Evolutionary conservation across 2,797 vertebrate genomes (phyloP).

Genomic region (Pantherophis vulpinus): DNA sequence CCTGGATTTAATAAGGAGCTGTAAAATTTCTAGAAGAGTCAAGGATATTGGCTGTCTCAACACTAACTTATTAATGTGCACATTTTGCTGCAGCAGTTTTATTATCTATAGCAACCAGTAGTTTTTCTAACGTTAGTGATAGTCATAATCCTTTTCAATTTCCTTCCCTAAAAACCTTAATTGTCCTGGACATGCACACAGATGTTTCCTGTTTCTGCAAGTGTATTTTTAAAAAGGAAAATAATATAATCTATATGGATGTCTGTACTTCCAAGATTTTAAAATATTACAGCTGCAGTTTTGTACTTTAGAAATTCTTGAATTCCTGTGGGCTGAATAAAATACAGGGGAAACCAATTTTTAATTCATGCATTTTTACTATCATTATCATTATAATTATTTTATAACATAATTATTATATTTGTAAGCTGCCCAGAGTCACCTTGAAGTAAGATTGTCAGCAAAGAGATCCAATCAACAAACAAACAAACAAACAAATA

Average conservation of each 20-base stretch:
- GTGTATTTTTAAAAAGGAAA: neutral
- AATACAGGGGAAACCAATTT: neutral
- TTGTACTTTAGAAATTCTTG: neutral
- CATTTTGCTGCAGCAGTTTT: neutral
- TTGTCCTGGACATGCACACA: neutral
- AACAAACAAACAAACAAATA: neutral
- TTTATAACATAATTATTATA: neutral
- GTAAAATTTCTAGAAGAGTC: neutral
- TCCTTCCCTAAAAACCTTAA: neutral
- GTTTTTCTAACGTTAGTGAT: neutral
- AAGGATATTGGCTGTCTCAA: neutral
- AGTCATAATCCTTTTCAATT: neutral
- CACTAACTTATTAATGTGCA: neutral
- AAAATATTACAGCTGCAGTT: neutral
- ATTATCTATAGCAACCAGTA: neutral
- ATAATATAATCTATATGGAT: neutral
- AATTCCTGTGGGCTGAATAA: neutral
- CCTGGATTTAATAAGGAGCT: neutral
- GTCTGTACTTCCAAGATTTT: neutral
- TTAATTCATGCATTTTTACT: neutral
- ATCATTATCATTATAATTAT: neutral
- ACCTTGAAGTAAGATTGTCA: neutral
- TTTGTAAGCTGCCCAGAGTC: neutral
- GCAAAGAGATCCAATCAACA: neutral
- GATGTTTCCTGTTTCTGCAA: neutral